Percentiles rank a stretch among this genome's conserved stretches.
Evolutionary conservation across 1,140 invertebrate genomes (phyloP).

Genomic region (Plodia interpunctella): DNA sequence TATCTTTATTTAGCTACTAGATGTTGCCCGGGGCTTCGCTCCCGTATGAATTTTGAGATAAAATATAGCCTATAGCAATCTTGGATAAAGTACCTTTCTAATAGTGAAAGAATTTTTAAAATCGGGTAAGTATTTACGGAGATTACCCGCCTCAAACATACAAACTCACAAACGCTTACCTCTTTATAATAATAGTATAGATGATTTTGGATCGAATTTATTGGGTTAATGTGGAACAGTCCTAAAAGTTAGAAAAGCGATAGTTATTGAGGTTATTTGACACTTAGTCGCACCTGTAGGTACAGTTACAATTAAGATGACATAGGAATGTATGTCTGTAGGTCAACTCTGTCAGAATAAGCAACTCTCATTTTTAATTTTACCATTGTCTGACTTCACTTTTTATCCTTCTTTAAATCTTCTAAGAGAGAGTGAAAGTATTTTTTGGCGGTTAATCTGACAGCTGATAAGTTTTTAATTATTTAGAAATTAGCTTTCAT

Average conservation of each 20-base stretch:
- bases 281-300: not conserved
- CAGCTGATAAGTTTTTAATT: not conserved
- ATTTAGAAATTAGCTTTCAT: not conserved
- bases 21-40: no score
- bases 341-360: not conserved
- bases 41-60: no score
- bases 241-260: not conserved
- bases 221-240: not conserved
- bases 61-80: no score
- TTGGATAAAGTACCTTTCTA: no score
- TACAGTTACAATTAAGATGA: constrained; percentile 1
- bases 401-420: not conserved
- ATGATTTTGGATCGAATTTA: not conserved
- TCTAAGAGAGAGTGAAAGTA: not conserved
- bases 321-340: not conserved
- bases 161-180: no score
- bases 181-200: no score
- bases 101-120: no score
- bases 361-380: not conserved
- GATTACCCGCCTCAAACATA: no score
- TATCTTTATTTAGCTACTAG: no score
- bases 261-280: not conserved
- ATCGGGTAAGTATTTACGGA: no score
- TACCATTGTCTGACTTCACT: not conserved
- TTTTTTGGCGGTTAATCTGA: not conserved